Conservation (phyloP, 2,888 invertebrate species). For the Toxonevra muliebris region DNA sequence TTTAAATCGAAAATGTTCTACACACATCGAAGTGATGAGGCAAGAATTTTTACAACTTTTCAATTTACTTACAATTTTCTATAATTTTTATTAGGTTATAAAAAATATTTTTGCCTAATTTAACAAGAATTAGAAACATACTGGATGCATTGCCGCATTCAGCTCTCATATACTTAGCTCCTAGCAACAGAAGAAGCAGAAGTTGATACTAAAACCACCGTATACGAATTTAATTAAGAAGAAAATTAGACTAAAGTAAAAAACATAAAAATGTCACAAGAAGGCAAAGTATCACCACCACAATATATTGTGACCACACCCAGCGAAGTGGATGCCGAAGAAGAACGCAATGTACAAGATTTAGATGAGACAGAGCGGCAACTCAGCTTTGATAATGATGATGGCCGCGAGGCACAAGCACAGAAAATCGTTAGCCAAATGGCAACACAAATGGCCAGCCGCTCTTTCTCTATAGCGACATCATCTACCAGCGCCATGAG, state of each 20-base stretch:
- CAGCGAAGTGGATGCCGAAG: slow-evolving; percentile 62
- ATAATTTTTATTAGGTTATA: no score
- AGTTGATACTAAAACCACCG: no score
- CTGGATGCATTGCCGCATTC: no score
- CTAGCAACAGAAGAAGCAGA: no score
- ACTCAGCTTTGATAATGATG: slow-evolving; percentile 29
- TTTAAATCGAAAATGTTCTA: no score
- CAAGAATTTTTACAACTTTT: no score
- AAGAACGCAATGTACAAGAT: slow-evolving; percentile 51
- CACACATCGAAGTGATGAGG: no score
- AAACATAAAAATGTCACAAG: slow-evolving; percentile 39
- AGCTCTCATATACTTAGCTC: no score
- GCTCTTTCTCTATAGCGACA: slow-evolving; percentile 49
- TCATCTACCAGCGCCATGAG: slow-evolving; percentile 34
- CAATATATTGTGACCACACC: slow-evolving; percentile 64
- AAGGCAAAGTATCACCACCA: slow-evolving; percentile 51
- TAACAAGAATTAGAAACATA: no score
- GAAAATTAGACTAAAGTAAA: background rate
- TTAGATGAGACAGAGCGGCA: slow-evolving; percentile 44
- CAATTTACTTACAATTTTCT: no score
- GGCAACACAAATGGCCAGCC: slow-evolving; percentile 50
- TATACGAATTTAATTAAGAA: no score
- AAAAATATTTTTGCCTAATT: no score
- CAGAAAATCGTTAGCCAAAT: slow-evolving; percentile 45
- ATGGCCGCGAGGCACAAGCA: slow-evolving; percentile 39